phyloP scores from a whole-genome alignment of 2,113 vertebrate genomes.

The Proterorhinus semilunaris region DNA sequence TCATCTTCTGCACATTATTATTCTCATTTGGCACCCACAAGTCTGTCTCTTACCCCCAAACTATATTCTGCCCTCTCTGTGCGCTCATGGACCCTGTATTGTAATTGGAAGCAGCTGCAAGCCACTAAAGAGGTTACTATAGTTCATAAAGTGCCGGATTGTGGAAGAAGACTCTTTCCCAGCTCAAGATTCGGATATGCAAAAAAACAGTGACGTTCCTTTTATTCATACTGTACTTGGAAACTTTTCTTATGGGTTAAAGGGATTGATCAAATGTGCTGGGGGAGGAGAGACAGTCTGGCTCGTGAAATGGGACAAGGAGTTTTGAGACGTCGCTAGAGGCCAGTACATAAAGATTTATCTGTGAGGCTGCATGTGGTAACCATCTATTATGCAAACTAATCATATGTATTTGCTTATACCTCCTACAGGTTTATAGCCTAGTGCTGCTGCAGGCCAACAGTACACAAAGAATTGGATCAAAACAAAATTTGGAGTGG shows the following conservation, averaged over 20 bases:
- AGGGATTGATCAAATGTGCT: neutral
- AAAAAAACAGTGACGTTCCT: conserved; percentile 15
- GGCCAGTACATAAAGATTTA: conserved; percentile 5
- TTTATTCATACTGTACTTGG: conserved; percentile 6
- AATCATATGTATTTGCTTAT: neutral
- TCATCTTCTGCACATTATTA: conserved; percentile 41
- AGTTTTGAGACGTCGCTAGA: neutral
- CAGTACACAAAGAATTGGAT: neutral
- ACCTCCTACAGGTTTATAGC: neutral
- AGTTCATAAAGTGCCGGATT: conserved; percentile 54
- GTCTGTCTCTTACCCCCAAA: conserved; percentile 9
- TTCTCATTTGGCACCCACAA: conserved; percentile 27
- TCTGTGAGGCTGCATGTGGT: neutral
- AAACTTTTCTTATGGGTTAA: conserved; percentile 20
- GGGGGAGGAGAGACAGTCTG: neutral
- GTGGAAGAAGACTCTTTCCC: conserved; percentile 41
- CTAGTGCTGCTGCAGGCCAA: neutral
- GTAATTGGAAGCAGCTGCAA: conserved; percentile 79
- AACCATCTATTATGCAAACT: conserved; percentile 3
- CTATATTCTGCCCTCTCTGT: conserved; percentile 25
- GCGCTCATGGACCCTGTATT: conserved; percentile 54
- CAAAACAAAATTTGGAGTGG: neutral
- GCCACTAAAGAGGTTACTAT: conserved; percentile 69
- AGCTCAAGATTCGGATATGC: conserved; percentile 35
- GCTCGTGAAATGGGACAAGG: neutral